These are phyloP conservation scores for Oreohelix idahoensis DNA, from an alignment of 1,140 invertebrate species.

Conservation along the genomic window DNA sequence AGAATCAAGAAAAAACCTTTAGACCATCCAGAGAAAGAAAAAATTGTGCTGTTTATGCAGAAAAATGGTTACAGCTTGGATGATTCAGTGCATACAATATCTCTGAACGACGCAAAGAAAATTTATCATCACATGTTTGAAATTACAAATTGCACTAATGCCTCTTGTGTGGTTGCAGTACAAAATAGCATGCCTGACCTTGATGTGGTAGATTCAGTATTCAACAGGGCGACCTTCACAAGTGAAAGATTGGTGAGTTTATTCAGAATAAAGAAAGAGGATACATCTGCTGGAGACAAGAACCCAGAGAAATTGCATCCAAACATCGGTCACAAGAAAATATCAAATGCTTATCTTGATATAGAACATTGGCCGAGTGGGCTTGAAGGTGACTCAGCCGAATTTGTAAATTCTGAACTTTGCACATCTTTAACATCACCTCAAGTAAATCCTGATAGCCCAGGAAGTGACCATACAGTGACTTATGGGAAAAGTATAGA, in stretches of 20 bases:
- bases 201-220: neutral
- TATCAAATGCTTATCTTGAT: neutral
- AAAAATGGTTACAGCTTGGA: slow-evolving; percentile 9
- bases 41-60: slow-evolving; percentile 8
- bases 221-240: neutral
- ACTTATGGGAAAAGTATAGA: slow-evolving; percentile 12
- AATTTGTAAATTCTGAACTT: neutral
- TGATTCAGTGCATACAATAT: slow-evolving; percentile 5
- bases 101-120: slow-evolving; percentile 17
- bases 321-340: neutral
- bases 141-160: neutral
- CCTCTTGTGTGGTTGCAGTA: slow-evolving; percentile 14
- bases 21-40: slow-evolving; percentile 26
- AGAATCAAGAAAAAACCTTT: slow-evolving; percentile 26
- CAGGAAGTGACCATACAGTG: neutral
- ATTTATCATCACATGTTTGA: slow-evolving; percentile 27
- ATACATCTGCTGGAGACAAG: neutral
- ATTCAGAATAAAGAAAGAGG: neutral
- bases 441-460: neutral
- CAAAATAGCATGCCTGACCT: neutral
- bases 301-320: neutral
- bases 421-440: neutral
- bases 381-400: neutral
- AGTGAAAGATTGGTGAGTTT: too few relatives aligned
- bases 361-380: neutral